phyloP scores from a whole-genome alignment of 2,888 invertebrate species.

The Chrysolina haemoptera region DNA sequence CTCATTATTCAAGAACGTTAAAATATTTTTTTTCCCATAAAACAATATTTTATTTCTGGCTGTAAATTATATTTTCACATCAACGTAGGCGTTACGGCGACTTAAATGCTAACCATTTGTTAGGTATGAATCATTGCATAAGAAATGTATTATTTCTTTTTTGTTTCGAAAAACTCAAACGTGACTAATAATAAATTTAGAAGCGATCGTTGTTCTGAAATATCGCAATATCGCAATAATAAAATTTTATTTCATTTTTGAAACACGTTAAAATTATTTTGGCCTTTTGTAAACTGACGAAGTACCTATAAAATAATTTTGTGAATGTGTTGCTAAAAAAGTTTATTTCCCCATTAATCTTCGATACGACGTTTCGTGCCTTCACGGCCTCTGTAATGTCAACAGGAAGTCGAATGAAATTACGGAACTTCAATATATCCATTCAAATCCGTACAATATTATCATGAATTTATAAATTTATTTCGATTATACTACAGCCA shows the following conservation, averaged over 20 bases:
- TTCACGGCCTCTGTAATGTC: too few relatives aligned
- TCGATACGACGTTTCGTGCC: too few relatives aligned
- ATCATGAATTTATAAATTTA: too few relatives aligned
- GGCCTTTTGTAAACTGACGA: too few relatives aligned
- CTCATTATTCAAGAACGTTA: neutral
- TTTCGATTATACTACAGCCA: too few relatives aligned
- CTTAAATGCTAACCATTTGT: conserved; percentile 13
- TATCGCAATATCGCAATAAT: neutral
- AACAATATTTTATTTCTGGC: conserved; percentile 17
- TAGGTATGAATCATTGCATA: conserved; percentile 14
- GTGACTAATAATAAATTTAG: neutral
- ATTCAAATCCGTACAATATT: too few relatives aligned
- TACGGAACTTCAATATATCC: too few relatives aligned
- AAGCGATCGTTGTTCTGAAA: neutral
- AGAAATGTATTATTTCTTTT: neutral
- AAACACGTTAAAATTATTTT: neutral
- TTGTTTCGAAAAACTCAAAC: neutral
- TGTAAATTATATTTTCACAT: conserved; percentile 17
- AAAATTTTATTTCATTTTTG: neutral
- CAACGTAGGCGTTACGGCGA: neutral
- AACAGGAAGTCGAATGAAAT: too few relatives aligned
- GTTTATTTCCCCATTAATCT: too few relatives aligned
- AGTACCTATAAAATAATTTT: too few relatives aligned
- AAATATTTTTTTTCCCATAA: neutral
- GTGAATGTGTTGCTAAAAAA: too few relatives aligned